Percentiles rank a stretch among this genome's conserved stretches.
Conservation (phyloP, 2,113 vertebrate species). For the Deroptyus accipitrinus region DNA sequence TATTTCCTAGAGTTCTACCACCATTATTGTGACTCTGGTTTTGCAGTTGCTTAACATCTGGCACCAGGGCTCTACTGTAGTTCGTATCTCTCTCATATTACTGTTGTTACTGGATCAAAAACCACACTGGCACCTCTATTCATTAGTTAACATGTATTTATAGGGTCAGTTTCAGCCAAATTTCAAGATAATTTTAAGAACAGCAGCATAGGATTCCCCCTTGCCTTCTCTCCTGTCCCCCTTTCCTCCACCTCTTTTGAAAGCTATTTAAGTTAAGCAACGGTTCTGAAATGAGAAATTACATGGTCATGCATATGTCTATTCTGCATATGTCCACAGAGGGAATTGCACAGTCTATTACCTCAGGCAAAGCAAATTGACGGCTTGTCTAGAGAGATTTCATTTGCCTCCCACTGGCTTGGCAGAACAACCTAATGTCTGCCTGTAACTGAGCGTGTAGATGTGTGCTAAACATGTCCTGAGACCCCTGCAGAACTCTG, state of each 20-base stretch:
- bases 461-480: neutral
- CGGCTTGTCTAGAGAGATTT: slow-evolving; percentile 41
- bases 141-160: neutral
- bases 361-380: slow-evolving; percentile 51
- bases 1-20: neutral
- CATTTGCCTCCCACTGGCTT: slow-evolving; percentile 39
- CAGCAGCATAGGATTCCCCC: neutral
- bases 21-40: neutral
- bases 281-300: slow-evolving; percentile 29
- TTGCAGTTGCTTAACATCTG: neutral
- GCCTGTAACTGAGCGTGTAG: neutral
- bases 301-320: slow-evolving; percentile 4
- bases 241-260: neutral
- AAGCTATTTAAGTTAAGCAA: slow-evolving; percentile 4
- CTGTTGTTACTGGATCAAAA: neutral
- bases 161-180: neutral
- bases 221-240: neutral
- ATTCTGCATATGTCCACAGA: neutral
- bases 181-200: neutral
- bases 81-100: neutral
- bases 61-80: neutral
- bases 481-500: slow-evolving; percentile 1
- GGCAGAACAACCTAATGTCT: neutral
- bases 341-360: slow-evolving; percentile 15
- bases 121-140: neutral